These are phyloP conservation scores for Phyllostomus hastatus DNA, from an alignment of 2,113 vertebrate species.

Conservation along the genomic window DNA sequence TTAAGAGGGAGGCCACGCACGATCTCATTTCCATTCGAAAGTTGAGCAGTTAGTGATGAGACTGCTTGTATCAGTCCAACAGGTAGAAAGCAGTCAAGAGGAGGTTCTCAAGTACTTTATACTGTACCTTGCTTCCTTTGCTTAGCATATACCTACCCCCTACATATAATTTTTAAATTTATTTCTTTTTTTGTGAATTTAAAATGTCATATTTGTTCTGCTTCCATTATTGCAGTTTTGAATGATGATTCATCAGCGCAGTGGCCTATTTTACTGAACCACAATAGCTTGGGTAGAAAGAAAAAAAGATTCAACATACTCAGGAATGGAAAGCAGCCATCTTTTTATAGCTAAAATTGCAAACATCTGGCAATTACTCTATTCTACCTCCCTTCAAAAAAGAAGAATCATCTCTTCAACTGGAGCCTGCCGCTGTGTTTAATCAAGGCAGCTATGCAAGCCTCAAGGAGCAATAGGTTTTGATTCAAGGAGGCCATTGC, in stretches of 20 bases:
- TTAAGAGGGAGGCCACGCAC: background rate
- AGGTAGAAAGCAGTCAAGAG: background rate
- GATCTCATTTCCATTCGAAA: background rate
- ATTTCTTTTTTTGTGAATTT: conserved; percentile 61
- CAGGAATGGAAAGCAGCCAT: conserved; percentile 77
- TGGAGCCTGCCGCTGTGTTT: conserved; percentile 49
- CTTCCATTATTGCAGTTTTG: conserved; percentile 68
- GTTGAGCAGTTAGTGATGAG: background rate
- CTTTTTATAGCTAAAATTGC: conserved; percentile 78
- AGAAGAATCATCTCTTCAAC: conserved; percentile 57
- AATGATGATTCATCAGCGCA: conserved; percentile 68
- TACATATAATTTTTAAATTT: conserved; percentile 44
- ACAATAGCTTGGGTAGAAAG: conserved; percentile 74
- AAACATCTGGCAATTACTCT: conserved; percentile 76
- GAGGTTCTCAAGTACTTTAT: background rate
- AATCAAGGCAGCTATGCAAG: conserved; percentile 58
- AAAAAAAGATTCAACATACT: conserved; percentile 58
- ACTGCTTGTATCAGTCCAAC: background rate
- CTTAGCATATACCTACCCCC: conserved; percentile 34
- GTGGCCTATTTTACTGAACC: conserved; percentile 75
- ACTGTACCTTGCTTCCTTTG: background rate
- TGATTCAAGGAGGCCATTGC: conserved; percentile 56
- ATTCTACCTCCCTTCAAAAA: conserved; percentile 66
- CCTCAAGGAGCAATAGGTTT: conserved; percentile 57
- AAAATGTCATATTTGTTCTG: conserved; percentile 65